phyloP scores from a whole-genome alignment of 2,797 vertebrate species.

The Argyrosomus regius region DNA sequence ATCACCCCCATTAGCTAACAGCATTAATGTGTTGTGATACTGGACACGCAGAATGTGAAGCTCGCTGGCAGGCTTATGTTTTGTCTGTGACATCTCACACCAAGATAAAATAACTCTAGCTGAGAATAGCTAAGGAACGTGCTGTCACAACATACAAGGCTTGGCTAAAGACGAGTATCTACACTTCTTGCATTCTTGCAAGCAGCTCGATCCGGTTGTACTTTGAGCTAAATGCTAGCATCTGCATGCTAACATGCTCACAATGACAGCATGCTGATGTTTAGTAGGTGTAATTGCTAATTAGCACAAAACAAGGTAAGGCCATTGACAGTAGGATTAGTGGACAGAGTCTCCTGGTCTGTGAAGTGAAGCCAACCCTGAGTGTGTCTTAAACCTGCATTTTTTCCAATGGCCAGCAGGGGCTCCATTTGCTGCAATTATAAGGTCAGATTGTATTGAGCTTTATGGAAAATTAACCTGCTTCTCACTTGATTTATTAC shows the following conservation, averaged over 20 bases:
- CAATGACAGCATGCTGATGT: neutral
- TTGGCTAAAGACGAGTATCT: neutral
- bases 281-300: neutral
- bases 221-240: neutral
- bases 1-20: slow-evolving; percentile 71
- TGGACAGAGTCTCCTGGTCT: no score
- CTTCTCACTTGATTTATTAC: no score
- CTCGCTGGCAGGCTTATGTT: neutral
- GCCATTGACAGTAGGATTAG: no score
- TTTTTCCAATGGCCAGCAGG: no score
- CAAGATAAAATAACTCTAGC: neutral
- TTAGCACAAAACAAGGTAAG: neutral
- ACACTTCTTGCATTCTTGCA: neutral
- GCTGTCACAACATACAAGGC: neutral
- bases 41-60: slow-evolving; percentile 22
- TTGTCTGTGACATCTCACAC: neutral
- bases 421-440: no score
- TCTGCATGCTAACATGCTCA: neutral
- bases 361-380: no score
- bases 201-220: neutral
- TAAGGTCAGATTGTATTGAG: no score
- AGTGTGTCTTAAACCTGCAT: no score
- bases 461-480: no score
- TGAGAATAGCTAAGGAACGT: neutral
- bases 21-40: slow-evolving; percentile 65